These are phyloP conservation scores for Melanotaenia boesemani DNA, from an alignment of 2,797 vertebrate species.

Conservation along the genomic window DNA sequence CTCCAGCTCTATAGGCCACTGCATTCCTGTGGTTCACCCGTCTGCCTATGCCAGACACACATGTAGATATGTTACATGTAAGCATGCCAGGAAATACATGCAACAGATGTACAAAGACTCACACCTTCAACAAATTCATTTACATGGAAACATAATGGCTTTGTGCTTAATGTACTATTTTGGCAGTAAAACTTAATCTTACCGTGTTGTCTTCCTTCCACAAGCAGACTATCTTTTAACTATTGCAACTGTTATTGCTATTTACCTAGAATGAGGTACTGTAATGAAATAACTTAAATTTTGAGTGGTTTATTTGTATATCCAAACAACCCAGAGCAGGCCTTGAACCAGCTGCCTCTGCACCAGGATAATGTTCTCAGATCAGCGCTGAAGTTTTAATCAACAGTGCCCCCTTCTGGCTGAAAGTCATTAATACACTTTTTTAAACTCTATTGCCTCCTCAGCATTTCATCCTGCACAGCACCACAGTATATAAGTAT, in stretches of 20 bases:
- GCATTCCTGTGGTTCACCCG: slow-evolving; percentile 67
- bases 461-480: too few species aligned
- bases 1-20: slow-evolving; percentile 62
- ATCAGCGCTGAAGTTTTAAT: neutral
- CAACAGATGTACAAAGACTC: slow-evolving; percentile 13
- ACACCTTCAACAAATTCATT: slow-evolving; percentile 16
- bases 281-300: slow-evolving; percentile 13
- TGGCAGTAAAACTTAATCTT: slow-evolving; percentile 8
- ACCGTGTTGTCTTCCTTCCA: neutral
- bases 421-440: slow-evolving; percentile 9
- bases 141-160: neutral
- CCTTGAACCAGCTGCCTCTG: neutral
- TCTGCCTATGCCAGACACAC: slow-evolving; percentile 60
- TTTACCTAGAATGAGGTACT: neutral
- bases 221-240: neutral
- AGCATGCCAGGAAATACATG: slow-evolving; percentile 20
- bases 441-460: too few species aligned
- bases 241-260: neutral
- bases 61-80: slow-evolving; percentile 34
- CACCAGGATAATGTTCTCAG: neutral
- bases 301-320: slow-evolving; percentile 13
- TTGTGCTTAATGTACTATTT: slow-evolving; percentile 2
- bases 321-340: neutral
- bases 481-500: too few species aligned
- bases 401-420: slow-evolving; percentile 63